Conservation (phyloP, 1,140 invertebrate species). For the Akabosia matsudoensis region DNA sequence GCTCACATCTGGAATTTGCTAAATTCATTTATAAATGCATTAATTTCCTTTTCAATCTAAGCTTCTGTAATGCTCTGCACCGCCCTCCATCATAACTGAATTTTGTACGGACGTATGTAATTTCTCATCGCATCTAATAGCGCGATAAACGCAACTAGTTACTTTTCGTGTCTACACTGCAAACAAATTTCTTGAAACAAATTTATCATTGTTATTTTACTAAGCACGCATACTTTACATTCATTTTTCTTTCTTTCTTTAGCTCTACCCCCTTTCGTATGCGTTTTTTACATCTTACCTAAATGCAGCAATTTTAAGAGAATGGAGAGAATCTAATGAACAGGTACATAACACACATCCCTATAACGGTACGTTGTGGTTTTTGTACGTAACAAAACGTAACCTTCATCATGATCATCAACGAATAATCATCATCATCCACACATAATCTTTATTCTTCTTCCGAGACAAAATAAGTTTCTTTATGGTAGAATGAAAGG, state of each 20-base stretch:
- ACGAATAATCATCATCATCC: background rate
- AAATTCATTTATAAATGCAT: too few relatives aligned
- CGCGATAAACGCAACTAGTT: too few relatives aligned
- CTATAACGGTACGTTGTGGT: conserved; percentile 2
- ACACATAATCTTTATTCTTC: background rate
- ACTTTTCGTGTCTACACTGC: too few relatives aligned
- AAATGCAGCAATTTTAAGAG: background rate
- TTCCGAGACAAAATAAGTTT: background rate
- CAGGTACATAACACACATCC: background rate
- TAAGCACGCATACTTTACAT: too few relatives aligned
- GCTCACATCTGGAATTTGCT: too few relatives aligned
- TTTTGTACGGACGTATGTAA: too few relatives aligned
- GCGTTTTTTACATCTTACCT: background rate
- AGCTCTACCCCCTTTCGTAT: background rate
- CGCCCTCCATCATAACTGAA: too few relatives aligned
- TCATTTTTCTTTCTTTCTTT: conserved; percentile 1
- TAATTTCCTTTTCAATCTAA: too few relatives aligned
- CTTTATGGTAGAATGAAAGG: background rate
- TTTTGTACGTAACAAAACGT: conserved; percentile 5
- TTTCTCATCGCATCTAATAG: too few relatives aligned
- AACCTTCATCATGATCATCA: conserved; percentile 11
- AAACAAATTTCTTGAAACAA: too few relatives aligned
- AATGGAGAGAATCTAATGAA: background rate
- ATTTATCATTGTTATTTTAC: too few relatives aligned
- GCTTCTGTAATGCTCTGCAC: too few relatives aligned